Percentiles rank a stretch among this genome's conserved stretches.
phyloP scores from a whole-genome alignment of 2,113 vertebrate genomes.

The Pseudopodoces humilis region DNA sequence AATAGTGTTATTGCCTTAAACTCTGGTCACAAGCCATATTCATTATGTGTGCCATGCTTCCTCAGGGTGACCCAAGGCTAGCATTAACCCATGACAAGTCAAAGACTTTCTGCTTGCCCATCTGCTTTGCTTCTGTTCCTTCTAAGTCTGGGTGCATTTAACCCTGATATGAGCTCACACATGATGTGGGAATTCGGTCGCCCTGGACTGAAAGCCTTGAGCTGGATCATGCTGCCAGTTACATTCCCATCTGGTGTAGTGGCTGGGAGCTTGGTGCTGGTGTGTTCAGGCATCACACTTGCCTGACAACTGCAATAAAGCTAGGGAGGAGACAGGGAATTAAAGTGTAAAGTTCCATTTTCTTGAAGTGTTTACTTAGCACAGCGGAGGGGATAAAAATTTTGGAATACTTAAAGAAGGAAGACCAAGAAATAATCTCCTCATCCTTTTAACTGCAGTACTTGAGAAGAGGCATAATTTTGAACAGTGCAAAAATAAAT shows the following conservation, averaged over 20 bases:
- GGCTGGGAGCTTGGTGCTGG: not conserved
- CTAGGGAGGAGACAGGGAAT: not conserved
- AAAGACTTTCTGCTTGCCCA: not conserved
- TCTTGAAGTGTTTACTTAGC: not conserved
- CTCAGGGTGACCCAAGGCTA: not conserved
- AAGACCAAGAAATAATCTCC: not conserved
- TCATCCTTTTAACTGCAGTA: not conserved
- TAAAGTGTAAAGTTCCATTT: not conserved
- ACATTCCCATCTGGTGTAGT: not conserved
- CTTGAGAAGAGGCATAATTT: not conserved
- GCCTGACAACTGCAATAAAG: not conserved
- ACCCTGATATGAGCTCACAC: not conserved
- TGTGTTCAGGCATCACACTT: fast-evolving
- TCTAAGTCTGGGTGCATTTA: not conserved
- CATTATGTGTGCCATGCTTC: fast-evolving
- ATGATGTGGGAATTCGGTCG: not conserved
- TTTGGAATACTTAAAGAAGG: not conserved
- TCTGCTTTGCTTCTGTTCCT: not conserved
- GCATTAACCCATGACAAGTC: not conserved
- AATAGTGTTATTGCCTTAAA: not conserved
- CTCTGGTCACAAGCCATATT: not conserved
- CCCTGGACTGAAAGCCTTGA: not conserved
- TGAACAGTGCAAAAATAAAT: not conserved
- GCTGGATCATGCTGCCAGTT: not conserved
- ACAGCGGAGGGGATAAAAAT: not conserved